Percentiles rank a stretch among this genome's conserved stretches.
phyloP scores from a whole-genome alignment of 2,797 vertebrate genomes.

The Adrianichthys oophorus region DNA sequence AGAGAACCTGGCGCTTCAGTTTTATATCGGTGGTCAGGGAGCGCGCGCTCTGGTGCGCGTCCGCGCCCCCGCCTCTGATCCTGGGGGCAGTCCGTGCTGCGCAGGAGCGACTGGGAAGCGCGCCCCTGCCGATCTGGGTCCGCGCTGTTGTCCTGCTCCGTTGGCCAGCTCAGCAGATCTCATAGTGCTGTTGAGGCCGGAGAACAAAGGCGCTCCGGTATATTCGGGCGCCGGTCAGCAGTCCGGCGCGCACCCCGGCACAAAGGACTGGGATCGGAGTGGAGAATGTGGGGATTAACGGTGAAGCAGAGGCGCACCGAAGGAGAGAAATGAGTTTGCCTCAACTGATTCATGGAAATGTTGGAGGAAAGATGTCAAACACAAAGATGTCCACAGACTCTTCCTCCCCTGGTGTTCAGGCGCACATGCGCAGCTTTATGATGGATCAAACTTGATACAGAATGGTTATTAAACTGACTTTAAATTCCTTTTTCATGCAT shows the following conservation, averaged over 20 bases:
- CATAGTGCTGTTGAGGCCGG: constrained; percentile 47
- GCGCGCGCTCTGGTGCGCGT: constrained; percentile 37
- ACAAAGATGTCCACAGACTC: neutral
- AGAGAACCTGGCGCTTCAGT: constrained; percentile 79
- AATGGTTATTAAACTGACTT: too few relatives aligned
- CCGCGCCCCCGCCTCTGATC: constrained; percentile 2
- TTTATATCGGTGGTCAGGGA: constrained; percentile 72
- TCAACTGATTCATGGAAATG: constrained; percentile 6
- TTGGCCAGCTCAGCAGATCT: constrained; percentile 79
- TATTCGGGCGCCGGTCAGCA: constrained; percentile 79
- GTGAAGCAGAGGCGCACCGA: constrained; percentile 26
- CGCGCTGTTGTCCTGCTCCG: constrained; percentile 41
- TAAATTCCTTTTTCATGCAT: too few relatives aligned
- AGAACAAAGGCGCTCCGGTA: constrained; percentile 69
- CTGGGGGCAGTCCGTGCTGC: neutral
- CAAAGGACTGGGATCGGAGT: constrained; percentile 62
- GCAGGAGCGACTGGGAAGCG: constrained; percentile 11
- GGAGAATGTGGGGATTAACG: constrained; percentile 74
- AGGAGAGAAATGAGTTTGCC: constrained; percentile 2
- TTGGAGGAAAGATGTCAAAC: constrained; percentile 1
- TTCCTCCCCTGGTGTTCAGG: neutral
- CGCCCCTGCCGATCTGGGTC: constrained; percentile 28
- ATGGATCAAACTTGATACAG: neutral
- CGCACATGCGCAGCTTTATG: neutral
- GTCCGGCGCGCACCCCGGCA: constrained; percentile 54